Base-by-base conservation (phyloP, 2,888 invertebrate genomes). In the Cephus pygmeus region DNA sequence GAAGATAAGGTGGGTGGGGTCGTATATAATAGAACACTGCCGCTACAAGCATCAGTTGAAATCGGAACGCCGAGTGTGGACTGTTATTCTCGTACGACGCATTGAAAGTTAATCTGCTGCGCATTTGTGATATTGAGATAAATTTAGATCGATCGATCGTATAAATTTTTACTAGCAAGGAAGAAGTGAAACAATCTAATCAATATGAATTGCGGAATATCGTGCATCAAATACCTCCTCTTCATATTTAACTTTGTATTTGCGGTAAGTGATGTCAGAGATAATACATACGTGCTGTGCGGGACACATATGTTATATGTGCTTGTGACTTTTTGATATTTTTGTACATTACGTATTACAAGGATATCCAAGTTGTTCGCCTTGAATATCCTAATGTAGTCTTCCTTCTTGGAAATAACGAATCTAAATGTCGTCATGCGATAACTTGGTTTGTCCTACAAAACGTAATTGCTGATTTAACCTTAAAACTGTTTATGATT, bases 191-290 rank as follows among this genome's bases (percentile, higher is more conserved):
- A 56, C 0, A 23, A 56, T 23, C 56, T 56, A 56, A 56, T 56
- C 56, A 56, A 56, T 9, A 56, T 56, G 56, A 56, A 56, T 92
- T 95, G 95, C 92, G 95, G 95, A 90, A 95, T 95, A 92, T 94
- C 95, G 92, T 94, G 95, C 92, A 94, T 96, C 91, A 97, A 97
- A 93, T 96, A 96, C 92, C 93, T 96, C 87, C 94, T 97, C 88
- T 97, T 96, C 91, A 93, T 96, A 92, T 96, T 96, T 93, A 96
- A 96, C 91, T 90, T 96, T 85, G 86, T 96, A 81, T 95, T 96
- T 88, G 95, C 95, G 93, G 96, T 96, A 92, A 95, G 96, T 95
- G 77, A 68, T 15, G 33, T 79, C 69, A 77, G 68, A 30, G 23
- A 75, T 23, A 75, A 35, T 30, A 35, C 23, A 12, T 33, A 23